These are phyloP conservation scores for Aphidius colemani DNA, from an alignment of 2,888 invertebrate species.

Conservation along the genomic window DNA sequence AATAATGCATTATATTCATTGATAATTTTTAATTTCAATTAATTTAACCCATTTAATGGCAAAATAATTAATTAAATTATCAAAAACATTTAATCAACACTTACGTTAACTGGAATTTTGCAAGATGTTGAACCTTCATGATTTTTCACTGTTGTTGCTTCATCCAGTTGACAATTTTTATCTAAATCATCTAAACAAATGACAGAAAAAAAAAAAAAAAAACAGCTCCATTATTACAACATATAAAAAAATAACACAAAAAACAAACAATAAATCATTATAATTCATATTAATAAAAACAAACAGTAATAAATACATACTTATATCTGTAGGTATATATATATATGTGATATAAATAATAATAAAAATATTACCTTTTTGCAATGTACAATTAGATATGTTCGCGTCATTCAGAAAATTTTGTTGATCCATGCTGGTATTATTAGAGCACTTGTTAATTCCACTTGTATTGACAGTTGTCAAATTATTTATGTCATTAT, in stretches of 20 bases:
- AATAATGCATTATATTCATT: no score
- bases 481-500: slow-evolving; percentile 2
- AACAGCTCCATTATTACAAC: background rate
- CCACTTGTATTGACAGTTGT: slow-evolving; percentile 36
- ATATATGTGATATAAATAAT: background rate
- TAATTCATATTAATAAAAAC: background rate
- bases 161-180: no score
- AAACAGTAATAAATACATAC: background rate
- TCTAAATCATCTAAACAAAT: no score
- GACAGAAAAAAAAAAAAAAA: slow-evolving; percentile 18
- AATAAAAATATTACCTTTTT: slow-evolving; percentile 42
- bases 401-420: slow-evolving; percentile 42
- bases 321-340: no score
- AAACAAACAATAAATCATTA: background rate
- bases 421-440: slow-evolving; percentile 42
- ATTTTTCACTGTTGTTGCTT: no score
- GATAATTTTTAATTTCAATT: no score
- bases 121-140: no score
- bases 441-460: slow-evolving; percentile 29
- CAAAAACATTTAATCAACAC: no score
- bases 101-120: no score
- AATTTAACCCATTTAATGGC: no score
- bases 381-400: slow-evolving; percentile 33
- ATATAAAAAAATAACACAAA: no score
- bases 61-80: no score